Base-by-base conservation (phyloP, 2,113 vertebrate species). In the Zootoca vivipara region DNA sequence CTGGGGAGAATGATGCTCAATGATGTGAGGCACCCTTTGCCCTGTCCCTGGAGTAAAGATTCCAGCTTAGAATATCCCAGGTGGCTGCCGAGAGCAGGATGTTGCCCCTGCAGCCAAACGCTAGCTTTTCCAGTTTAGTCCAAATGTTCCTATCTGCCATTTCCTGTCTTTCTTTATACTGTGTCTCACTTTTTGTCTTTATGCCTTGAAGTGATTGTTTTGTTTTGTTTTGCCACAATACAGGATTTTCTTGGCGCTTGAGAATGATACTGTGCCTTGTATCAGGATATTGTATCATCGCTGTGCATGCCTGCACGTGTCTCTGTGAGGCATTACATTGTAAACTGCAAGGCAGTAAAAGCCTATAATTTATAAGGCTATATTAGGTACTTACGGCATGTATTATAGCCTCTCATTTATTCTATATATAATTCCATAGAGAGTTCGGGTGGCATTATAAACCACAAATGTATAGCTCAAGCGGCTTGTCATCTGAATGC, bases 331-430 rank as follows among this genome's bases (percentile, higher is more conserved):
- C 96, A 97, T 96, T 96, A 93, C 90, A 88, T 85, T 94, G 81
- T 96, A 96, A 96, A 96, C 96, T 95, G 94, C 92, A 96, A 96
- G 92, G 85, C 94, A 93, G 93, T 97, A 96, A 97, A 96, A 95
- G 91, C 93, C 93, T 94, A 86, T 96, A 96, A 96, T 97, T 96
- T 97, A 96, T 96, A 96, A 96, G 94, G 94, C 95, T 96, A 86
- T 97, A 94, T 96, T 96, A 96, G 94, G 94, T 96, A 96, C 96
- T 97, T 97, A 96, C 87, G 92, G 90, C 94, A 96, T 96, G 92
- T 95, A 95, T 97, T 96, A 97, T 94, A 94, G 96, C 94, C 95
- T 95, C 96, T 93, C 96, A 96, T 97, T 96, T 96, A 95, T 96
- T 96, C 95, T 96, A 96, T 95, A 94, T 95, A 95, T 95, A 97